Percentiles rank a stretch among this genome's conserved stretches.
These are phyloP conservation scores for Nilaparvata lugens DNA, from an alignment of 1,140 invertebrate species.

Conservation along the genomic window DNA sequence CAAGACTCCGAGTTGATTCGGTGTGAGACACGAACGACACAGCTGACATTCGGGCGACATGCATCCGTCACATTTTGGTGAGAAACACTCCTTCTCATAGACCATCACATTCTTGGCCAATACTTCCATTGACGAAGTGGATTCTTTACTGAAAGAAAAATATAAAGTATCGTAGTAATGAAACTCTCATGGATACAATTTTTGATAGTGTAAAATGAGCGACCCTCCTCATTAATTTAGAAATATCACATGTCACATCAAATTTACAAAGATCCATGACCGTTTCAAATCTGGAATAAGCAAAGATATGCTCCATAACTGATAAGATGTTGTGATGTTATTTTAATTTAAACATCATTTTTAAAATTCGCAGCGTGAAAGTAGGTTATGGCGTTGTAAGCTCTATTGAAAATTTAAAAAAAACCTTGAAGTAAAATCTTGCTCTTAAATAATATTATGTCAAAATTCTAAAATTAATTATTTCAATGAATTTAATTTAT, in stretches of 20 bases:
- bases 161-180: conserved; percentile 16
- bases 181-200: conserved; percentile 9
- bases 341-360: too few relatives aligned
- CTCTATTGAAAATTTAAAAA: too few relatives aligned
- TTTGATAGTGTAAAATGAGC: too few relatives aligned
- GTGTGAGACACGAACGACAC: conserved; percentile 66
- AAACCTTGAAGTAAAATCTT: too few relatives aligned
- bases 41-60: conserved; percentile 57
- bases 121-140: conserved; percentile 55
- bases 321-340: too few relatives aligned
- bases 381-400: too few relatives aligned
- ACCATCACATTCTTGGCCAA: conserved; percentile 72
- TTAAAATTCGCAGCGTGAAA: too few relatives aligned
- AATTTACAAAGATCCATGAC: neutral
- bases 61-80: conserved; percentile 50
- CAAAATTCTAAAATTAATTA: too few relatives aligned
- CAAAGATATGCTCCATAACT: too few relatives aligned
- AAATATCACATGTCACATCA: conserved; percentile 9
- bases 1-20: conserved; percentile 47
- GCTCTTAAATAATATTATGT: too few relatives aligned
- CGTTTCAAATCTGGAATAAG: too few relatives aligned
- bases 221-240: conserved; percentile 18
- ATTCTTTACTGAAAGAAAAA: conserved; percentile 32
- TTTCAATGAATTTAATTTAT: too few relatives aligned
- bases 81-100: conserved; percentile 57